Conservation (phyloP, 2,113 vertebrate species). For the Larimichthys polyactis region DNA sequence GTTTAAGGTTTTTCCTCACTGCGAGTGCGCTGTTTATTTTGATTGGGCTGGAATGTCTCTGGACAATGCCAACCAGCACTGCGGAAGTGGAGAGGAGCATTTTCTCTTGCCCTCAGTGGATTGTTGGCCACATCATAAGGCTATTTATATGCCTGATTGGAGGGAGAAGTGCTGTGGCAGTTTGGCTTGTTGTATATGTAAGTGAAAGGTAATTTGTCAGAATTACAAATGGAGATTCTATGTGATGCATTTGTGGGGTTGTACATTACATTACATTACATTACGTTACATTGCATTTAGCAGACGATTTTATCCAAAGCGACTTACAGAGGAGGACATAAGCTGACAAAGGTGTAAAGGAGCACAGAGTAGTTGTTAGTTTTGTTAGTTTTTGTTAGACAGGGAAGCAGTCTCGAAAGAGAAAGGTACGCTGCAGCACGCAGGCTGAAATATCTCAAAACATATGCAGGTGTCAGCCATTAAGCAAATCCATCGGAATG, state of each 20-base stretch:
- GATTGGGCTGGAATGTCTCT: slow-evolving; percentile 78
- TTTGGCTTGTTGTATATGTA: slow-evolving; percentile 16
- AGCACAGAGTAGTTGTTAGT: too few species aligned
- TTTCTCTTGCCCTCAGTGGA: slow-evolving; percentile 43
- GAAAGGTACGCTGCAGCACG: background rate
- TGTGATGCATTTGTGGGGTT: slow-evolving; percentile 8
- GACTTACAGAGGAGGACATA: too few species aligned
- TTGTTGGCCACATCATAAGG: slow-evolving; percentile 39
- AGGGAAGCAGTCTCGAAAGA: too few species aligned
- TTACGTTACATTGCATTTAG: too few species aligned
- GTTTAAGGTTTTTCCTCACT: slow-evolving; percentile 77
- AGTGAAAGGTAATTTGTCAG: slow-evolving; percentile 41
- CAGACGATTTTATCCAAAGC: too few species aligned
- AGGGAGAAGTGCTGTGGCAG: slow-evolving; percentile 36
- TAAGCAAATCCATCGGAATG: background rate
- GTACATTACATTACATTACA: too few species aligned
- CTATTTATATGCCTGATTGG: slow-evolving; percentile 68
- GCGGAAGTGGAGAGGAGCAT: slow-evolving; percentile 51
- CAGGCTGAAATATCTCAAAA: slow-evolving; percentile 7
- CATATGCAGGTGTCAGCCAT: slow-evolving; percentile 10
- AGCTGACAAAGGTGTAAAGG: too few species aligned
- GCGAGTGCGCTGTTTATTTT: slow-evolving; percentile 78
- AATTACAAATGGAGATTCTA: slow-evolving; percentile 26
- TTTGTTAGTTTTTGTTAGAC: too few species aligned
- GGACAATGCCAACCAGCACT: slow-evolving; percentile 70